A percentile compares a stretch with the other conserved stretches of the same genome.
phyloP scores from a whole-genome alignment of 2,888 invertebrate species.

The Zhuqinia jingwanae region DNA sequence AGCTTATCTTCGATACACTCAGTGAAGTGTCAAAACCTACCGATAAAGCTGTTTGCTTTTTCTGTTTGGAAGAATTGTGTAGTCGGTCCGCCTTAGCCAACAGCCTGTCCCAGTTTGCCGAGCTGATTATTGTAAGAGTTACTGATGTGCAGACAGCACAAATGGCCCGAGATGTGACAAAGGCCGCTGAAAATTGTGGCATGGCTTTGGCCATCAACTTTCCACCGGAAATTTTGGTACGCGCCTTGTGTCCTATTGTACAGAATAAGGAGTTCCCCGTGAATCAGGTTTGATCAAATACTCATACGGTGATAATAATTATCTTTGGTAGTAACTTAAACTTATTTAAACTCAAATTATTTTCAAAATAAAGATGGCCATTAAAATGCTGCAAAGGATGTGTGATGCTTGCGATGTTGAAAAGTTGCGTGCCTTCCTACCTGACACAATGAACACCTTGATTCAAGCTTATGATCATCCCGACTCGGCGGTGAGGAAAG shows the following conservation, averaged over 20 bases:
- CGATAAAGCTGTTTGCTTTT: slow-evolving; percentile 78
- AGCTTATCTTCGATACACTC: slow-evolving; percentile 78
- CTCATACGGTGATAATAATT: too few relatives aligned
- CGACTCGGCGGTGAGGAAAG: slow-evolving; percentile 96
- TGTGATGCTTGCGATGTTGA: slow-evolving; percentile 77
- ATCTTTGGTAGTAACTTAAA: too few relatives aligned
- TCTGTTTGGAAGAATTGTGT: slow-evolving; percentile 78
- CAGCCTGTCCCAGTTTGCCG: slow-evolving; percentile 78
- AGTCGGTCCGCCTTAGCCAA: slow-evolving; percentile 73
- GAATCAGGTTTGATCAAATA: slow-evolving; percentile 90
- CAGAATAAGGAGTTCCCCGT: slow-evolving; percentile 92
- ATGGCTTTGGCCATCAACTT: slow-evolving; percentile 89
- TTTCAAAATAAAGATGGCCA: slow-evolving; percentile 79
- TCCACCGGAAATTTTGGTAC: slow-evolving; percentile 89
- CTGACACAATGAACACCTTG: slow-evolving; percentile 77
- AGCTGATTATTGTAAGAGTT: slow-evolving; percentile 78
- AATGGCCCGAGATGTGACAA: slow-evolving; percentile 78
- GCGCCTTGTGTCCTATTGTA: slow-evolving; percentile 91
- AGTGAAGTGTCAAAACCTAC: slow-evolving; percentile 72
- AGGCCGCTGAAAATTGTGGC: slow-evolving; percentile 91
- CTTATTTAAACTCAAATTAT: too few relatives aligned
- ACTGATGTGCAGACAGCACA: slow-evolving; percentile 79
- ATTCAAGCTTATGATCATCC: slow-evolving; percentile 92
- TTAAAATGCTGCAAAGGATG: slow-evolving; percentile 79
- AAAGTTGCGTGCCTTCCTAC: slow-evolving; percentile 76